Conservation (phyloP, 2,113 vertebrate genomes). For the Camelus bactrianus region DNA sequence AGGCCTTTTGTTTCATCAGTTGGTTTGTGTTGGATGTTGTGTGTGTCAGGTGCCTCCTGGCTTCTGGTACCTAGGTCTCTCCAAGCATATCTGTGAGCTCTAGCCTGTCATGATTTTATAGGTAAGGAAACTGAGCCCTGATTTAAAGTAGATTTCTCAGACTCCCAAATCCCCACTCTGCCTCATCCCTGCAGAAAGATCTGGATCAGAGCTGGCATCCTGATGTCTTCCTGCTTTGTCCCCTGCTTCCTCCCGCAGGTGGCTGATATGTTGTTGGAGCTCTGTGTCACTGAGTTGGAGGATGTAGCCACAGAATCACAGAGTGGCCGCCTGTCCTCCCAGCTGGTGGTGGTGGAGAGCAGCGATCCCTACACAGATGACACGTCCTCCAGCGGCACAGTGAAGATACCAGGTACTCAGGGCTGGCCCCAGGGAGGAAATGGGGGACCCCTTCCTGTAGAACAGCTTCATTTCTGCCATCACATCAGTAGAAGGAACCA, state of each 20-base stretch:
- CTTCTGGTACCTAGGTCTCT: not conserved
- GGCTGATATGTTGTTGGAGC: constrained; percentile 96
- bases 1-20: not conserved
- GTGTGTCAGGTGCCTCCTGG: not conserved
- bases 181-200: not conserved
- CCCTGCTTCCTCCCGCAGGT: constrained; percentile 87
- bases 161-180: not conserved
- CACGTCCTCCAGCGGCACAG: constrained; percentile 97
- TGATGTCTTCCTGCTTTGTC: not conserved
- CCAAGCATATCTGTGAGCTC: not conserved
- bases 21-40: no score
- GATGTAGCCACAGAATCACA: constrained; percentile 98
- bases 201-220: not conserved
- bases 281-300: constrained; percentile 97
- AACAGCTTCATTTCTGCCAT: not conserved
- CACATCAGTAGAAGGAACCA: fast-evolving
- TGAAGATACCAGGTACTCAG: constrained; percentile 97
- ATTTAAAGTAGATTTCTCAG: not conserved
- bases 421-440: not conserved
- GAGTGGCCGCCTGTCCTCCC: constrained; percentile 96
- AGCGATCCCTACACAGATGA: constrained; percentile 99
- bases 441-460: not conserved
- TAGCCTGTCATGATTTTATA: not conserved
- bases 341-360: constrained; percentile 98
- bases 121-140: not conserved